Base-by-base conservation (phyloP, 2,797 vertebrate genomes). In the Urophycis tenuis region DNA sequence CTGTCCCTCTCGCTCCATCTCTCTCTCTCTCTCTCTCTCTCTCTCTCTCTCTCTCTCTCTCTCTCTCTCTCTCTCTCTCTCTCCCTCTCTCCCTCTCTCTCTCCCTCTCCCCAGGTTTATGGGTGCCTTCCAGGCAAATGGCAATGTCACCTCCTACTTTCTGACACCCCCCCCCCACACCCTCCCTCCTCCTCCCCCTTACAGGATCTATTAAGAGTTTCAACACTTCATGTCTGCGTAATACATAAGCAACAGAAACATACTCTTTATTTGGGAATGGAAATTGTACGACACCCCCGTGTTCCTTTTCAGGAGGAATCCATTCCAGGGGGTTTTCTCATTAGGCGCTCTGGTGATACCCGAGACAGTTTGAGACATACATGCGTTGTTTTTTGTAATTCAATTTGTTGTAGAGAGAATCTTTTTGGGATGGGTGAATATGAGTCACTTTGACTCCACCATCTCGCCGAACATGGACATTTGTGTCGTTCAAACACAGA, bases 61-160 rank as follows among this genome's bases (percentile, higher is more conserved):
- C 36, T 32, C 64, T 70, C 34, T 39, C 64, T 75, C 75, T 75
- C 75, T 49, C 53, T 10, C 34, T 69, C 75, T 76, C 84, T 84
- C 86, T 84, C 77, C 78, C 79, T 41, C 30, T 87, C 87, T 87
- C 86, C 85, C 79, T 80, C 72, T 74, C 45, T 53, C 41, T 69
- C 73, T 75, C 60, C 67, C 64, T 76, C 84, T 84, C 86, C 84
- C 78, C 80, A 79, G 78, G 86, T 94, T 94, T 94, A 93, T 90
- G 90, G 85, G 88, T 6, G 60, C 89, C 93, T 91, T 90, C 79
- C 67, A 88, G 93, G 89, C 90, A 92, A 92, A 93, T 91, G 87
- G 86, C 89, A 89, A 88, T 91, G 90, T 92, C 91, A 90, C 89
- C 85, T 91, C 91, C 89, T 77, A 76, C 79, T 80, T 88, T 88